Percentiles rank a stretch among this genome's conserved stretches.
phyloP scores from a whole-genome alignment of 1,140 invertebrate species.

The Lordiphosa mommai region DNA sequence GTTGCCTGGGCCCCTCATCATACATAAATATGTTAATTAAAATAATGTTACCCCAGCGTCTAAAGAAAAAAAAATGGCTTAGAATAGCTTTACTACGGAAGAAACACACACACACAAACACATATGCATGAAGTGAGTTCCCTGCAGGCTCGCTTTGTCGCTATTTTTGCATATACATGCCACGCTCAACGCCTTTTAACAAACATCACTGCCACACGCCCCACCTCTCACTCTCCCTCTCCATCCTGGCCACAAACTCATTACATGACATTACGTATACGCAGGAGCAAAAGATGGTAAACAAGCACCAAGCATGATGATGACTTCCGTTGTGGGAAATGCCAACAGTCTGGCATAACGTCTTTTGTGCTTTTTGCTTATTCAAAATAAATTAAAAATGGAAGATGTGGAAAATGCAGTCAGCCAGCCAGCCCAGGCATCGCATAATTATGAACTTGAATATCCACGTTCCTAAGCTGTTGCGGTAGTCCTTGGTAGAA shows the following conservation, averaged over 20 bases:
- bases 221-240: not conserved
- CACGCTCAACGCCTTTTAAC: conserved; percentile 72
- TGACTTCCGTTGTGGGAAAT: conserved; percentile 75
- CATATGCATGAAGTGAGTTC: conserved; percentile 14
- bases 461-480: conserved; percentile 36
- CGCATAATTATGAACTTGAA: conserved; percentile 75
- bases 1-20: conserved; percentile 19
- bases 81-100: conserved; percentile 48
- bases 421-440: conserved; percentile 31
- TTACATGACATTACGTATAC: conserved; percentile 66
- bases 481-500: conserved; percentile 4
- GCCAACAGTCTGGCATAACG: conserved; percentile 51
- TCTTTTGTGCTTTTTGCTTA: conserved; percentile 56
- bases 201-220: conserved; percentile 12
- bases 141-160: conserved; percentile 69
- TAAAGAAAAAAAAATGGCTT: conserved; percentile 67
- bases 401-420: conserved; percentile 49
- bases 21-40: conserved; percentile 75
- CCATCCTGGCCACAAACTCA: conserved; percentile 32
- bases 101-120: conserved; percentile 14
- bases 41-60: conserved; percentile 68
- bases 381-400: conserved; percentile 73
- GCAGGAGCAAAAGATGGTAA: conserved; percentile 40
- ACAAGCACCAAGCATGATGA: conserved; percentile 45
- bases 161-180: conserved; percentile 70